Conservation (phyloP, 1,140 invertebrate species). For the Hylyphantes graminicola region DNA sequence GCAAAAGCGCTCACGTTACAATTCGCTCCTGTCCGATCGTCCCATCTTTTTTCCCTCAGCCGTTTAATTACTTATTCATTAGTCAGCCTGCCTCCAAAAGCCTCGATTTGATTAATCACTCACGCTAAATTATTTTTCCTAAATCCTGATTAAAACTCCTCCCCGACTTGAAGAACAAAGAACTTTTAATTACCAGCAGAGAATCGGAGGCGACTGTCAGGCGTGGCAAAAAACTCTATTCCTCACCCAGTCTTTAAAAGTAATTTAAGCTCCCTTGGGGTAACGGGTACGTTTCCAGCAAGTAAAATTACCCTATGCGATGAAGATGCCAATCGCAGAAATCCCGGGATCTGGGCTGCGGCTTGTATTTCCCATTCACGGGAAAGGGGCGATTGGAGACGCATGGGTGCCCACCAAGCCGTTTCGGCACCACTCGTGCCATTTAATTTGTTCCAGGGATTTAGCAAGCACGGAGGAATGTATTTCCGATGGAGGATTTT, state of each 20-base stretch:
- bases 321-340: conserved; percentile 50
- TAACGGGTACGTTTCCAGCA: not conserved
- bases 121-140: conserved; percentile 40
- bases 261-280: conserved; percentile 52
- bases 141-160: conserved; percentile 56
- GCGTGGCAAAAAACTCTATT: conserved; percentile 53
- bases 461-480: conserved; percentile 36
- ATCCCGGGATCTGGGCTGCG: conserved; percentile 45
- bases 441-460: conserved; percentile 59
- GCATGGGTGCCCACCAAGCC: conserved; percentile 46
- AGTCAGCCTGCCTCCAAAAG: not conserved
- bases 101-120: conserved; percentile 52
- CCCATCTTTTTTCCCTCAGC: not conserved
- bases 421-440: conserved; percentile 35
- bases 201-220: conserved; percentile 47
- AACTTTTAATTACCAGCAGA: conserved; percentile 55
- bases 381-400: conserved; percentile 45
- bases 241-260: conserved; percentile 57
- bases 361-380: conserved; percentile 55
- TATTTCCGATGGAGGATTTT: not conserved
- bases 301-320: conserved; percentile 47
- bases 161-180: conserved; percentile 24
- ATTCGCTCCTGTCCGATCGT: conserved; percentile 1
- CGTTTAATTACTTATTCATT: conserved; percentile 45
- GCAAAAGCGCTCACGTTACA: too few relatives aligned